phyloP scores from a whole-genome alignment of 2,113 vertebrate species.

The Oryctolagus cuniculus region DNA sequence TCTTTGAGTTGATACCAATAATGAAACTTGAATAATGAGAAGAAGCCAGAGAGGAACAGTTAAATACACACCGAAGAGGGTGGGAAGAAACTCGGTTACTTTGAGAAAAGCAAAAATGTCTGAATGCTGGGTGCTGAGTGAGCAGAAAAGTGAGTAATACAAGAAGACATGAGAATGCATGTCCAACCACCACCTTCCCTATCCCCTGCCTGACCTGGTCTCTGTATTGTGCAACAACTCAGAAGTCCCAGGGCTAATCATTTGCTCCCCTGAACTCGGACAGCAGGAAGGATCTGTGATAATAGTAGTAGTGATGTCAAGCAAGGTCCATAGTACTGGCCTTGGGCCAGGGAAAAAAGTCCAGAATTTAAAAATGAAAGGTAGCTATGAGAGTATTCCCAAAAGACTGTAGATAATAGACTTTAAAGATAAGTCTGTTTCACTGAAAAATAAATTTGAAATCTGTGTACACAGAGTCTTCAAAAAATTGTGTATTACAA shows the following conservation, averaged over 20 bases:
- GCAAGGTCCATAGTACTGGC: slow-evolving; percentile 94
- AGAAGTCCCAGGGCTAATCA: background rate
- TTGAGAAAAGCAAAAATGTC: background rate
- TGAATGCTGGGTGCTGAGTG: background rate
- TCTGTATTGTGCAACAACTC: background rate
- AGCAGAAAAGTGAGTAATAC: background rate
- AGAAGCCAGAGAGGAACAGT: background rate
- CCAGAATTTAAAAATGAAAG: slow-evolving; percentile 94
- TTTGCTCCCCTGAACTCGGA: slow-evolving; percentile 88
- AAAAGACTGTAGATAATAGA: no score
- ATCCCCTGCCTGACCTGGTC: background rate
- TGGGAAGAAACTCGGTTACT: background rate
- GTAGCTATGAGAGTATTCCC: no score
- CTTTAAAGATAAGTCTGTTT: no score
- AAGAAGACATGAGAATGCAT: background rate
- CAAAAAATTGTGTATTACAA: no score
- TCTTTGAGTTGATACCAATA: background rate
- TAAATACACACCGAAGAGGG: background rate
- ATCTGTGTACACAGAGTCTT: no score
- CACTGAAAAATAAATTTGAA: no score
- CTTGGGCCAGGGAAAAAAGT: slow-evolving; percentile 94
- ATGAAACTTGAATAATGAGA: background rate
- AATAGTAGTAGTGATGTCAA: slow-evolving; percentile 91
- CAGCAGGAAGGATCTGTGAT: slow-evolving; percentile 89
- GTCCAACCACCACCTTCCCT: background rate